These are phyloP conservation scores for Cerceris ruficornis DNA, from an alignment of 2,888 invertebrate genomes.

Conservation along the genomic window DNA sequence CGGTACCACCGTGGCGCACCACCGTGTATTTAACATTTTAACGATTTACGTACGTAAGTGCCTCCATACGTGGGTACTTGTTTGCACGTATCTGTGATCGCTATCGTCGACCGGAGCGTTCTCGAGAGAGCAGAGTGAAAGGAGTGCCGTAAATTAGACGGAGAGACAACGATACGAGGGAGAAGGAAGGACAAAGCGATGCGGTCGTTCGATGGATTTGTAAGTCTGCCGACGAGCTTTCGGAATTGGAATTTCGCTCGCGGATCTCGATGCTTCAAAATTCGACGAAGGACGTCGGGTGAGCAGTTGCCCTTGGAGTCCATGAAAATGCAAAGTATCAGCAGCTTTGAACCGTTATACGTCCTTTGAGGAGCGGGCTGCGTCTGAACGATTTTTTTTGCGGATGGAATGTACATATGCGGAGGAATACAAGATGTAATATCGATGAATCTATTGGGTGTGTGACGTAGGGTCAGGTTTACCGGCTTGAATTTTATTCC, in stretches of 20 bases:
- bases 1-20: constrained; percentile 24
- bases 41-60: constrained; percentile 41
- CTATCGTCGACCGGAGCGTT: constrained; percentile 32
- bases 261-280: background rate
- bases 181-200: constrained; percentile 22
- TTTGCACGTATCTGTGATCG: constrained; percentile 39
- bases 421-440: no score
- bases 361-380: no score
- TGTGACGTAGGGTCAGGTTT: no score
- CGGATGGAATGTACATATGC: no score
- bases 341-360: no score
- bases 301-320: no score
- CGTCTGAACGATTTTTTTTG: no score
- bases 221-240: constrained; percentile 13
- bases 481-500: no score
- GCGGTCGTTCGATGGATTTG: constrained; percentile 23
- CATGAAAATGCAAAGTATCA: no score
- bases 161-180: constrained; percentile 22
- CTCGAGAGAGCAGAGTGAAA: constrained; percentile 60
- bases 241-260: constrained; percentile 1
- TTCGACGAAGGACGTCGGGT: background rate
- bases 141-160: constrained; percentile 51
- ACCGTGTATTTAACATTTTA: constrained; percentile 56
- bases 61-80: constrained; percentile 6
- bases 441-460: no score